Base-by-base conservation (phyloP, 2,797 vertebrate genomes). In the Sebastes glaucus region DNA sequence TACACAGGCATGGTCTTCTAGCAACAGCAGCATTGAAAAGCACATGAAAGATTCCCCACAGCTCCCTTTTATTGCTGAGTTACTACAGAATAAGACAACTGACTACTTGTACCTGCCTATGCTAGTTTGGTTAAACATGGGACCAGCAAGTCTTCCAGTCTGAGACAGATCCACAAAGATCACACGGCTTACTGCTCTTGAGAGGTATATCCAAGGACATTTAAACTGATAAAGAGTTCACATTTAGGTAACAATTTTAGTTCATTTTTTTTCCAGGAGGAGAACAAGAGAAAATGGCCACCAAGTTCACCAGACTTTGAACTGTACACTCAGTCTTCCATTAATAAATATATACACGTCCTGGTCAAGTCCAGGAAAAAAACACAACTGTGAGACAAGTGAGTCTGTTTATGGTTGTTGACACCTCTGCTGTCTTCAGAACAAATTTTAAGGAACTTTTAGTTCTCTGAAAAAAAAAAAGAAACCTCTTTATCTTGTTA, bases 161-260 rank as follows among this genome's bases (percentile, higher is more conserved):
- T 88, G 86, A 89, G 87, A 93, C 84, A 72, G 92, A 92, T 88
- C 93, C 82, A 89, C 88, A 86, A 82, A 83, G 89, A 93, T 89
- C 91, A 90, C 91, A 89, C 82, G 83, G 87, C 83, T 88, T 83
- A 92, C 87, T 84, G 92, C 91, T 95, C 91, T 86, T 83, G 89
- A 95, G 95, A 96, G 95, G 96, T 96, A 96, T 95, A 94, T 96
- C 93, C 89, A 94, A 92, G 89, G 90, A 95, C 91, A 92, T 94
- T 94, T 89, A 92, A 93, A 92, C 87, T 84, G 84, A 92, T 91
- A 93, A 62, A 92, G 86, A 94, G 87, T 94, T 96, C 93, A 95
- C 92, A 91, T 95, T 93, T 91, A 93, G 81, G 83, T 87, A 88
- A 92, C 88, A 89, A 86, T 84, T 87, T 90, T 83, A 60, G 25